These are phyloP conservation scores for Synergus laeviventris DNA, from an alignment of 2,888 invertebrate genomes.

Conservation along the genomic window DNA sequence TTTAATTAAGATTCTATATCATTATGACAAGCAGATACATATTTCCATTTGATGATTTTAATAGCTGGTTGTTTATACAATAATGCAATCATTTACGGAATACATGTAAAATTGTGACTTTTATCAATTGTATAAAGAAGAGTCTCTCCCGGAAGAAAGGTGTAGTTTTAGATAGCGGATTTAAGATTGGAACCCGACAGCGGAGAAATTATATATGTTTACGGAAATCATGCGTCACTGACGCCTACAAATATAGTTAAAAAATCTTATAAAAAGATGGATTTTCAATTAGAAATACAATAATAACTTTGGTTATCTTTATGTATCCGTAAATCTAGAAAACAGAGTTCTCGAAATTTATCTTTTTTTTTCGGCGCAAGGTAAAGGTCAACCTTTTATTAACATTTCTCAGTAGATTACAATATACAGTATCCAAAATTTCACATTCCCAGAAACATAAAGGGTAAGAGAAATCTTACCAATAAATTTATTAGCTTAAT, in stretches of 20 bases:
- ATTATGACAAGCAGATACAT: background rate
- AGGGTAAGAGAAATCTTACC: no score
- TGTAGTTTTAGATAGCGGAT: no score
- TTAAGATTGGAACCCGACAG: no score
- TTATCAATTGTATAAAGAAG: no score
- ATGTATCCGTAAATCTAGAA: background rate
- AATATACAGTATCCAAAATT: no score
- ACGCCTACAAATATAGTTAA: background rate
- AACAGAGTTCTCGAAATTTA: background rate
- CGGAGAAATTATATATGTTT: background rate
- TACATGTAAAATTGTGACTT: background rate
- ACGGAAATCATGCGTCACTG: background rate
- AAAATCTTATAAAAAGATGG: background rate
- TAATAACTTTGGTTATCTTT: background rate
- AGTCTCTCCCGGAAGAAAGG: no score
- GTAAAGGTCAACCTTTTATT: background rate
- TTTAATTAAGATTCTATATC: background rate
- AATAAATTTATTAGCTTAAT: no score
- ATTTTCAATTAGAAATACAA: background rate
- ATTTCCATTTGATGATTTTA: background rate
- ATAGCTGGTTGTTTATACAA: background rate
- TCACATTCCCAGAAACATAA: no score
- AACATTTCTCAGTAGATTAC: background rate
- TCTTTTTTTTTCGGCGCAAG: background rate
- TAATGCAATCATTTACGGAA: background rate